phyloP scores from a whole-genome alignment of 1,140 invertebrate species.

The Babylonia areolata region DNA sequence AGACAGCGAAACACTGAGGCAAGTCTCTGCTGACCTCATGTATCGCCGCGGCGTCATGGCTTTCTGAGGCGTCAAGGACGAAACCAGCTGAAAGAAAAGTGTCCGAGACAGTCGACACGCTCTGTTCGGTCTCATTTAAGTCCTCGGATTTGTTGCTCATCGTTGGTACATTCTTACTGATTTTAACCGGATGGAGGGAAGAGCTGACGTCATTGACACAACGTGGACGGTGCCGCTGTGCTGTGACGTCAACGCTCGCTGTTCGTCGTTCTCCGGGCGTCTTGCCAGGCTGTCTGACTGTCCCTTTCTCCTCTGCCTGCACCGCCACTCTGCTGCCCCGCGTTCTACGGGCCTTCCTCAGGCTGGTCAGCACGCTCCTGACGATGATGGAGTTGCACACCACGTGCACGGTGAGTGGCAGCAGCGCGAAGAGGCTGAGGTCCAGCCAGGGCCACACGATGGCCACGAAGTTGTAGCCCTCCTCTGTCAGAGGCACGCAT shows the following conservation, averaged over 20 bases:
- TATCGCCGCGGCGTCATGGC: too few relatives aligned
- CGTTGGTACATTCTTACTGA: too few relatives aligned
- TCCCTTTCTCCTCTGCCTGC: background rate
- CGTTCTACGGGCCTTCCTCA: conserved; percentile 32
- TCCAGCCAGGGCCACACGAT: conserved; percentile 69
- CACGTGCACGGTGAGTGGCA: conserved; percentile 67
- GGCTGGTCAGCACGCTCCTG: conserved; percentile 38
- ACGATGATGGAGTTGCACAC: conserved; percentile 61
- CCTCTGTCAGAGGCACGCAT: conserved; percentile 28
- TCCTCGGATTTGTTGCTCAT: too few relatives aligned
- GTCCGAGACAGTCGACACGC: too few relatives aligned
- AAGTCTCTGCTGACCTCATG: too few relatives aligned
- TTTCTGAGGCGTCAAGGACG: too few relatives aligned
- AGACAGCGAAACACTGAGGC: too few relatives aligned
- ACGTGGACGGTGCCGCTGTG: too few relatives aligned
- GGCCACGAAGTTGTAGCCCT: conserved; percentile 43
- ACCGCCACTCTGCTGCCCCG: background rate
- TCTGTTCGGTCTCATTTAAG: too few relatives aligned
- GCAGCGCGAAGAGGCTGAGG: conserved; percentile 59
- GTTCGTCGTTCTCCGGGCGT: background rate
- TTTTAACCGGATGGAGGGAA: too few relatives aligned
- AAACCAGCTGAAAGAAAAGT: too few relatives aligned
- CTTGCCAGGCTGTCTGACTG: background rate
- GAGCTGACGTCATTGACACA: too few relatives aligned
- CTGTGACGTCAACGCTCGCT: background rate